Conservation (phyloP, 1,140 invertebrate genomes). For the Diorhabda elongata region DNA sequence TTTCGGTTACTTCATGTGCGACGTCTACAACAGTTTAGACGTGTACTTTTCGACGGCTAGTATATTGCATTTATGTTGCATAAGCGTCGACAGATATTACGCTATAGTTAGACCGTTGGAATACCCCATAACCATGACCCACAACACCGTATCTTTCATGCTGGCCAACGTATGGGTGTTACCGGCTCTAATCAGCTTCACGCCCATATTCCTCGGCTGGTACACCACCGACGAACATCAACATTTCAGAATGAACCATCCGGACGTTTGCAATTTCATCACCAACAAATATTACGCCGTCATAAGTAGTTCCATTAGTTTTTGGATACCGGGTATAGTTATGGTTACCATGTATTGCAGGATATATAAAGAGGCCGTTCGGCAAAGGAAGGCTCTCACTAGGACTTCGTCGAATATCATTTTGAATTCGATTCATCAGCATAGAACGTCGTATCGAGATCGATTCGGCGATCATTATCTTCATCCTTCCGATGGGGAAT, state of each 20-base stretch:
- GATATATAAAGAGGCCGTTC: conserved; percentile 85
- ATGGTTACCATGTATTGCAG: conserved; percentile 91
- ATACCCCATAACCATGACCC: conserved; percentile 84
- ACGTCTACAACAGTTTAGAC: conserved; percentile 91
- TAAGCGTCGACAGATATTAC: conserved; percentile 89
- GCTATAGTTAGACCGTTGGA: conserved; percentile 85
- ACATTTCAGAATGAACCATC: conserved; percentile 61
- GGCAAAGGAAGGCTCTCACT: conserved; percentile 80
- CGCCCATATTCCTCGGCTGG: conserved; percentile 91
- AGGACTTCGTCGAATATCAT: conserved; percentile 77
- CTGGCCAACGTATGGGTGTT: conserved; percentile 84
- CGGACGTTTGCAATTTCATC: conserved; percentile 78
- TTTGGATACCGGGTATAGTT: conserved; percentile 92
- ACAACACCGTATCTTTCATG: conserved; percentile 75
- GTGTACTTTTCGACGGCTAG: conserved; percentile 94
- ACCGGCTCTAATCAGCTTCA: conserved; percentile 89
- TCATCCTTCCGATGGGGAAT: conserved; percentile 61
- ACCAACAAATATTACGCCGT: conserved; percentile 87
- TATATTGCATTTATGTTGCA: conserved; percentile 91
- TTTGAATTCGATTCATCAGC: conserved; percentile 75
- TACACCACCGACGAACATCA: conserved; percentile 80
- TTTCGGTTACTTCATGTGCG: conserved; percentile 85
- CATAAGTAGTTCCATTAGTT: conserved; percentile 86
- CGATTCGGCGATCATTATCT: conserved; percentile 64
- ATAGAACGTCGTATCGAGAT: conserved; percentile 59